Base-by-base conservation (phyloP, 1,140 invertebrate species). In the Aphidius gifuensis region DNA sequence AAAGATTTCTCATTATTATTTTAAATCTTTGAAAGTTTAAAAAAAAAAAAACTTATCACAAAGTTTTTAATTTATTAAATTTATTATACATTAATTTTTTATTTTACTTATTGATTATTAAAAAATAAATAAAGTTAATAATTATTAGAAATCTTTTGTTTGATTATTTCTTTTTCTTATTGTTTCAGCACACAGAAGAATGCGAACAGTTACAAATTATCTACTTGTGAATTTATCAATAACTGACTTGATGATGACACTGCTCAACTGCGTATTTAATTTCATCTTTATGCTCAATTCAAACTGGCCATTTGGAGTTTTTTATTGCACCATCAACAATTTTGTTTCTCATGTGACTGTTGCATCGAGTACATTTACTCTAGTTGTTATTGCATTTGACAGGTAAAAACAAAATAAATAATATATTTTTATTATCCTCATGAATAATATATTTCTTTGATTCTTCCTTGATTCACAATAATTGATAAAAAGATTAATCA, bases 131-230 rank as follows among this genome's bases (percentile, higher is more conserved):
- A n/a, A n/a, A n/a, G n/a, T n/a, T n/a, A n/a, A n/a, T n/a, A n/a
- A n/a, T n/a, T n/a, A n/a, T n/a, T n/a, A n/a, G n/a, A n/a, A n/a
- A n/a, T n/a, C n/a, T 44, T 44, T 5, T 44, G 1, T 44, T 7
- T 44, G 1, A 44, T 44, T 44, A 44, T 44, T 44, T 44, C 2
- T 44, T 44, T 42, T 49, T 39, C 46, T 45, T 48, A 49, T 42
- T 66, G 44, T 80, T 78, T 32, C 73, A 80, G 83, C 82, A 57
- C 91, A 94, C 79, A 85, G 91, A 64, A 82, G 92, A 64, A 96
- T 97, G 94, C 80, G 93, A 47, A 96, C 93, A 0, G 92, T 96
- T 5, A 96, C 94, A 57, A 97, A 97, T 81, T 96, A 95, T 76
- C 94, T 96, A 73, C 81, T 97, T 59, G 89, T 96, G 9, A 97